Percentiles rank a stretch among this genome's conserved stretches.
Evolutionary conservation across 2,797 vertebrate species (phyloP).

Genomic region (Sylvilagus floridanus): DNA sequence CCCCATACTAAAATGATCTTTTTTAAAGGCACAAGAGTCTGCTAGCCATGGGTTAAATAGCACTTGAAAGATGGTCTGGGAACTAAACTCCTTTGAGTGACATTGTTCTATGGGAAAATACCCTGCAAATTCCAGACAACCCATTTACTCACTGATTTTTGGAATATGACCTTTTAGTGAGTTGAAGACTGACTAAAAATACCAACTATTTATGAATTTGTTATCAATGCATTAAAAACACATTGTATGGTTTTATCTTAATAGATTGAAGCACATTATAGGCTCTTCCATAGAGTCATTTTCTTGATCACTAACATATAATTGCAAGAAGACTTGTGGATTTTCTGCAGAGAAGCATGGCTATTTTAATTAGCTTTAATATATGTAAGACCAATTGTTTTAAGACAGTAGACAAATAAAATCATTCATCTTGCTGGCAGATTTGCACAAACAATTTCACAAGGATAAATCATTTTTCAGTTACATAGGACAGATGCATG

Average conservation of each 20-base stretch:
- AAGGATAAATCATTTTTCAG: constrained; percentile 56
- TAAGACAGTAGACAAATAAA: constrained; percentile 73
- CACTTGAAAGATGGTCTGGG: constrained; percentile 52
- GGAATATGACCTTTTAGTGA: constrained; percentile 69
- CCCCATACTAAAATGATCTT: constrained; percentile 10
- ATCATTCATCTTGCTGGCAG: constrained; percentile 60
- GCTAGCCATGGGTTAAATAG: constrained; percentile 66
- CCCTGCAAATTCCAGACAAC: constrained; percentile 73
- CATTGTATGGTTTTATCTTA: constrained; percentile 74
- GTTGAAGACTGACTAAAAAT: constrained; percentile 75
- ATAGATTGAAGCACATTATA: constrained; percentile 65
- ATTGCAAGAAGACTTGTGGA: background rate
- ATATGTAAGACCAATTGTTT: constrained; percentile 61
- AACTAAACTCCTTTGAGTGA: constrained; percentile 64
- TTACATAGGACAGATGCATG: constrained; percentile 63
- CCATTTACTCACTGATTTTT: constrained; percentile 70
- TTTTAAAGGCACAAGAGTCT: background rate
- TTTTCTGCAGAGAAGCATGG: constrained; percentile 53
- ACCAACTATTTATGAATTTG: constrained; percentile 72
- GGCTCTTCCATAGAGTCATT: constrained; percentile 36
- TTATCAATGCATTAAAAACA: constrained; percentile 70
- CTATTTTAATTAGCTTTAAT: constrained; percentile 66
- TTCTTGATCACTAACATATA: background rate
- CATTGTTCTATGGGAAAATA: constrained; percentile 78
- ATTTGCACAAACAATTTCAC: constrained; percentile 57